These are phyloP conservation scores for Drosophila paramelanica DNA, from an alignment of 2,888 invertebrate genomes.

Conservation along the genomic window DNA sequence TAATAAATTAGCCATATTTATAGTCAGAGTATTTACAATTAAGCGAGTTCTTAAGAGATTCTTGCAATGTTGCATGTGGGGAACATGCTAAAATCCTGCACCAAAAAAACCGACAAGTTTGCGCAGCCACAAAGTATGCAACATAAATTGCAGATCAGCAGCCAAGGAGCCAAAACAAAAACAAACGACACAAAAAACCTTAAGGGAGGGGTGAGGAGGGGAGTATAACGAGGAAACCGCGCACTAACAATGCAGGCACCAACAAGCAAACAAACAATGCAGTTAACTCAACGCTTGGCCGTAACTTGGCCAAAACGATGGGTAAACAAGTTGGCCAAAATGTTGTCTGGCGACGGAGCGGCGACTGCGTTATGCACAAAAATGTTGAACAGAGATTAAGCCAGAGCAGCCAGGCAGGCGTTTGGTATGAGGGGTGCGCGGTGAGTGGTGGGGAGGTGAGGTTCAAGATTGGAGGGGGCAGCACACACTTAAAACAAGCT, in stretches of 20 bases:
- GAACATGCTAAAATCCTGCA: neutral
- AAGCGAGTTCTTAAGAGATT: neutral
- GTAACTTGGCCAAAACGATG: conserved; percentile 55
- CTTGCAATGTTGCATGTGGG: neutral
- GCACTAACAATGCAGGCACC: conserved; percentile 49
- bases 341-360: conserved; percentile 46
- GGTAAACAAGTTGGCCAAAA: conserved; percentile 59
- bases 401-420: conserved; percentile 2
- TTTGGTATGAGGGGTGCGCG: neutral
- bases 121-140: conserved; percentile 59
- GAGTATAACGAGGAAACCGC: neutral
- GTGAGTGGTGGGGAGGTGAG: neutral
- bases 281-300: conserved; percentile 48
- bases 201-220: neutral
- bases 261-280: conserved; percentile 56
- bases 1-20: too few relatives aligned
- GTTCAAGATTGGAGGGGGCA: neutral
- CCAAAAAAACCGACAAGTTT: neutral
- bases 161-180: conserved; percentile 6
- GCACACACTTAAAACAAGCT: conserved; percentile 36
- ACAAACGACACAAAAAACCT: neutral
- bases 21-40: neutral
- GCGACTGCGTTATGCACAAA: conserved; percentile 52
- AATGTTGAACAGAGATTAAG: conserved; percentile 64
- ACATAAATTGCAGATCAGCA: conserved; percentile 37